Base-by-base conservation (phyloP, 2,888 invertebrate genomes). In the Halocaridina rubra region DNA sequence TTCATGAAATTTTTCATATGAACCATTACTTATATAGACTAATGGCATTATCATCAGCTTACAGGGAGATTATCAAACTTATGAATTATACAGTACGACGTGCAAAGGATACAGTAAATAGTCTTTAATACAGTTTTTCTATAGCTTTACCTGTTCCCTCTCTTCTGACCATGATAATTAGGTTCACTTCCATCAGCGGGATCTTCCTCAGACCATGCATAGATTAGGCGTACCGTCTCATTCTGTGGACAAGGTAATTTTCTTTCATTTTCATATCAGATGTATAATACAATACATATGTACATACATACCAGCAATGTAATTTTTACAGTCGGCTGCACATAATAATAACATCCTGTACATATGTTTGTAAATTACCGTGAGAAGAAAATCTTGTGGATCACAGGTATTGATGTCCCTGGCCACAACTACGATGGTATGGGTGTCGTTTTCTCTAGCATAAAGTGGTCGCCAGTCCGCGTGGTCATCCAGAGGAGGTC, bases 341-440 rank as follows among this genome's bases (percentile, higher is more conserved):
- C n/a, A n/a, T n/a, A n/a, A n/a, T n/a, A n/a, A n/a, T n/a, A n/a
- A n/a, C n/a, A n/a, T n/a, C n/a, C n/a, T n/a, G n/a, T n/a, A n/a
- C n/a, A n/a, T n/a, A n/a, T n/a, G n/a, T n/a, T n/a, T n/a, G n/a
- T n/a, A n/a, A 27, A 22, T 78, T 19, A 89, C 89, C 72, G 88
- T 86, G 46, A 89, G 88, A 24, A 75, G 59, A 22, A 85, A 85
- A 80, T 89, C 89, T 1, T 89, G 85, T 8, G 79, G 29, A 67
- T 89, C 89, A 57, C 89, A 89, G 0, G 88, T 89, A 30, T 88
- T 84, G 46, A 89, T 84, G 64, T 85, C 84, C 59, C 89, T 80
- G 16, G 71, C 84, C 81, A 89, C 88, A 13, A 80, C 64, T 8
- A 89, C 46, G 27, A 67, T 53, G 10, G 89, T 88, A 69, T 89